A percentile compares a stretch with the other conserved stretches of the same genome.
These are phyloP conservation scores for Melipona bicolor DNA, from an alignment of 2,888 invertebrate genomes.

Conservation along the genomic window DNA sequence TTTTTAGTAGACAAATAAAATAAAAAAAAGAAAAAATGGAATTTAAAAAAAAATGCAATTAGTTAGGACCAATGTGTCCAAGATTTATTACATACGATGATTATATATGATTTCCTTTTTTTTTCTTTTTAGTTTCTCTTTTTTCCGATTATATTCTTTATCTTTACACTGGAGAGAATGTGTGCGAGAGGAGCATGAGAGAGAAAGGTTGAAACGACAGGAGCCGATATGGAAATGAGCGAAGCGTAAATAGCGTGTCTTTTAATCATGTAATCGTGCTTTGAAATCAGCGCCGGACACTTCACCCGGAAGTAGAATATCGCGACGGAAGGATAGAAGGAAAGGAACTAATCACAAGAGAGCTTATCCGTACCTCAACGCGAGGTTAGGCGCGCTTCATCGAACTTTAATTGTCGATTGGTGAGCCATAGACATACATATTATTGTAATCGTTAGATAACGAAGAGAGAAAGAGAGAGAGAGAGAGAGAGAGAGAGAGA, in stretches of 20 bases:
- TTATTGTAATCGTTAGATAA: conserved; percentile 43
- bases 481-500: conserved; percentile 38
- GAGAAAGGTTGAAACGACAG: neutral
- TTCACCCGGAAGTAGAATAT: conserved; percentile 21
- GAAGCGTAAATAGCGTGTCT: conserved; percentile 23
- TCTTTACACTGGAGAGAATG: conserved; percentile 23
- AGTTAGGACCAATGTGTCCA: neutral
- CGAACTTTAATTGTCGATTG: conserved; percentile 41
- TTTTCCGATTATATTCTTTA: conserved; percentile 51
- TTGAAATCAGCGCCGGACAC: conserved; percentile 34
- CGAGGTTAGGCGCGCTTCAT: conserved; percentile 48
- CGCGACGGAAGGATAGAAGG: neutral
- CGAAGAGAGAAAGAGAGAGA: conserved; percentile 35
- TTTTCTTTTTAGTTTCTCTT: neutral
- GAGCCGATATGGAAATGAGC: neutral
- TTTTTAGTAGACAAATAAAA: neutral
- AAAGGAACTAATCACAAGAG: conserved; percentile 53
- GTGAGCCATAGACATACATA: conserved; percentile 43
- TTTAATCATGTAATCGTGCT: conserved; percentile 65
- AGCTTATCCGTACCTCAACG: conserved; percentile 68
- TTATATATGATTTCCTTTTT: conserved; percentile 10
- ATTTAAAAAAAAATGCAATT: neutral
- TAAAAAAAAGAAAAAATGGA: neutral
- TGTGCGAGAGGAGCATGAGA: neutral
- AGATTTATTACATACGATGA: conserved; percentile 27